Evolutionary conservation across 2,888 invertebrate species (phyloP).

Genomic region (Lycocerus yunnanus): DNA sequence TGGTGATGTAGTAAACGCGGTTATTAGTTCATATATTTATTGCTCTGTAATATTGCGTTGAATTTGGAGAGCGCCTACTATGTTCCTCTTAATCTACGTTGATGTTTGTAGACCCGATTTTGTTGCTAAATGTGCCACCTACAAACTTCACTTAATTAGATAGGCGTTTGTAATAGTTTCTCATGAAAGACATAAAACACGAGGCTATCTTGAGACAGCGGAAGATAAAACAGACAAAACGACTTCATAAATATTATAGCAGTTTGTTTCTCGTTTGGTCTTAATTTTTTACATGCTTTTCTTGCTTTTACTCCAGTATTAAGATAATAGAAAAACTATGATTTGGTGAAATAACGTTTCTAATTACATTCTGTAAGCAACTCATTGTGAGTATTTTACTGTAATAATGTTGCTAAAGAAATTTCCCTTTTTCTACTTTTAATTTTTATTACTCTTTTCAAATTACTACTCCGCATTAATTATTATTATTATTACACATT

Average conservation of each 20-base stretch:
- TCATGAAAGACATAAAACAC: constrained; percentile 1
- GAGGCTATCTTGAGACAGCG: neutral
- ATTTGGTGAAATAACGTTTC: neutral
- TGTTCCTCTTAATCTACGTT: neutral
- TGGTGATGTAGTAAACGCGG: neutral
- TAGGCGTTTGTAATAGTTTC: constrained; percentile 12
- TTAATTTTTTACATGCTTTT: neutral
- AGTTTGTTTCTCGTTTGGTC: neutral
- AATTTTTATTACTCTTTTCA: no score
- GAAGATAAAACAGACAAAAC: constrained; percentile 4
- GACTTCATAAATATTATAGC: constrained; percentile 4
- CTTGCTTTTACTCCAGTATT: neutral
- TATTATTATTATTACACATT: no score
- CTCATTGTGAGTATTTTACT: neutral
- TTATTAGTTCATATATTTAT: constrained; percentile 4
- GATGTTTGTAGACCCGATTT: constrained; percentile 10
- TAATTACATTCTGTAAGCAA: neutral
- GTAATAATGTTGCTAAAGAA: no score
- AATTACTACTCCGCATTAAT: no score
- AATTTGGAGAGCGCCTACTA: neutral
- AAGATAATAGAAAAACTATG: neutral
- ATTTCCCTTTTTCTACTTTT: no score
- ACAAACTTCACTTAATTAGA: constrained; percentile 13
- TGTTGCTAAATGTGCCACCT: constrained; percentile 11
- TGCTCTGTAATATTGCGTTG: neutral